Percentiles rank a stretch among this genome's conserved stretches.
These are phyloP conservation scores for Alectura lathami DNA, from an alignment of 2,113 vertebrate species.

Conservation along the genomic window DNA sequence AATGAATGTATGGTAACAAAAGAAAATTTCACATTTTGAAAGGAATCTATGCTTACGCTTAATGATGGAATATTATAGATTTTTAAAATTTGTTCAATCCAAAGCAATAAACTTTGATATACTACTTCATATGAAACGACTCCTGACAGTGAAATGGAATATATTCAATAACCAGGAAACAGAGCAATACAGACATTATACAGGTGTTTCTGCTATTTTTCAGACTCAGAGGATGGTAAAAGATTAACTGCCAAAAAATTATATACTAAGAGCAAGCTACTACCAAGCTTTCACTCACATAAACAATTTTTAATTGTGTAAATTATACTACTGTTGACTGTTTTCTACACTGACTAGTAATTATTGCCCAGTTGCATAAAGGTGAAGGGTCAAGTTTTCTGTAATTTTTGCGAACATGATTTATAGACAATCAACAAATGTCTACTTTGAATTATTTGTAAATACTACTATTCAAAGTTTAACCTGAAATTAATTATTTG, in stretches of 20 bases:
- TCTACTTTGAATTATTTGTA: neutral
- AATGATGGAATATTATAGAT: constrained; percentile 48
- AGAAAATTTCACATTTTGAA: constrained; percentile 75
- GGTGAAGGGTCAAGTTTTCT: neutral
- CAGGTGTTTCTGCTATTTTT: neutral
- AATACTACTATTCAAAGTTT: neutral
- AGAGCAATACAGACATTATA: neutral
- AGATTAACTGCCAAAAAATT: neutral
- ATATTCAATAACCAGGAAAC: neutral
- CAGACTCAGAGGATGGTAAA: neutral
- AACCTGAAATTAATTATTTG: neutral
- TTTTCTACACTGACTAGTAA: neutral
- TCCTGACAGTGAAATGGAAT: neutral
- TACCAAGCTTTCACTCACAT: neutral
- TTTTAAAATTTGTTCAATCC: constrained; percentile 16
- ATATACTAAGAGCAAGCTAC: neutral
- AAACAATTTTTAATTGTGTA: neutral
- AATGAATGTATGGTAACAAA: constrained; percentile 77
- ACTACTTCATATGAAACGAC: neutral
- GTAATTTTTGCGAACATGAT: neutral
- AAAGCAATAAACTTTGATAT: constrained; percentile 40
- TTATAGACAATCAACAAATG: neutral
- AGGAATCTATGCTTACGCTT: constrained; percentile 1
- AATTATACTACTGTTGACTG: neutral
- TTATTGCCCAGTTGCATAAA: neutral